Percentiles rank a stretch among this genome's conserved stretches.
Evolutionary conservation across 2,888 invertebrate genomes (phyloP).

Genomic region (Drosophila picticornis): DNA sequence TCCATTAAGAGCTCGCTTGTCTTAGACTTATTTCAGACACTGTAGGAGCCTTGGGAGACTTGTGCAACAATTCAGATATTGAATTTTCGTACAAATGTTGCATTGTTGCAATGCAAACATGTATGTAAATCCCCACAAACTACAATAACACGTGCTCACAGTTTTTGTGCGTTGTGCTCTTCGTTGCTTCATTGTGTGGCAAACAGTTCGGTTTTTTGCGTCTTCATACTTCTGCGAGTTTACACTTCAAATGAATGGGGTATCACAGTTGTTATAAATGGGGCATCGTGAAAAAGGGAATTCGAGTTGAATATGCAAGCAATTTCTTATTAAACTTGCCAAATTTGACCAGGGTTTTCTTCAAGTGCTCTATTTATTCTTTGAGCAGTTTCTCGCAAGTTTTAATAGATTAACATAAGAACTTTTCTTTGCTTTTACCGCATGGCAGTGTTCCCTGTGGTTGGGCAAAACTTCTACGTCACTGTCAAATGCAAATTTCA

Average conservation of each 20-base stretch:
- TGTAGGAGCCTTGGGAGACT: neutral
- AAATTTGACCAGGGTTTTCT: neutral
- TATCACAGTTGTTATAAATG: constrained; percentile 10
- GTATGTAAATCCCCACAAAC: constrained; percentile 50
- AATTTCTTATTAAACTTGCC: neutral
- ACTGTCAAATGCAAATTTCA: constrained; percentile 77
- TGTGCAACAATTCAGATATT: neutral
- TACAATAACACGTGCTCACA: constrained; percentile 66
- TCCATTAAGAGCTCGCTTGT: neutral
- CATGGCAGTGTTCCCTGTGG: constrained; percentile 16
- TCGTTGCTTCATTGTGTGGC: constrained; percentile 33
- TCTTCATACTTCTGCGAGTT: constrained; percentile 56
- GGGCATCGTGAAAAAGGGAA: constrained; percentile 24
- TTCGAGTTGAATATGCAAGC: neutral
- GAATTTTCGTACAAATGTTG: neutral
- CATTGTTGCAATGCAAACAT: constrained; percentile 31
- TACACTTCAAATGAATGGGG: constrained; percentile 57
- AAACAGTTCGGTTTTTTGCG: constrained; percentile 33
- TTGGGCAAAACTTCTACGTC: constrained; percentile 46
- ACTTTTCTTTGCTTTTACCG: constrained; percentile 12
- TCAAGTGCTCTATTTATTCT: constrained; percentile 8
- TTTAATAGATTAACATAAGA: constrained; percentile 40
- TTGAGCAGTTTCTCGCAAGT: constrained; percentile 14
- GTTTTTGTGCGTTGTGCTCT: constrained; percentile 12
- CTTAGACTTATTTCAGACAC: neutral